phyloP scores from a whole-genome alignment of 2,888 invertebrate species.

The Melanostoma mellinum region DNA sequence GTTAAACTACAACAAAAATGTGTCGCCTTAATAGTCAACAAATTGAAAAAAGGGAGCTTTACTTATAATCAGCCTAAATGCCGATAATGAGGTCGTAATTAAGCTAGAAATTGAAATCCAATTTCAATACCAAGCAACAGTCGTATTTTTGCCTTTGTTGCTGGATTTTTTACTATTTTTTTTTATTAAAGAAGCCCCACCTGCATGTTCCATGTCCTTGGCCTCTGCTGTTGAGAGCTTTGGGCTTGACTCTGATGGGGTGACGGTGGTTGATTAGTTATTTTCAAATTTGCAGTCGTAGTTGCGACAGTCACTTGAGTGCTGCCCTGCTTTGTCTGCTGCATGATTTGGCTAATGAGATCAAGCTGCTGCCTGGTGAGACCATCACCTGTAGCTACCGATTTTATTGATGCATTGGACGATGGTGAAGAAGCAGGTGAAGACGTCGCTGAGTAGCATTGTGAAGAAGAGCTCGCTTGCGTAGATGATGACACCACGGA shows the following conservation, averaged over 20 bases:
- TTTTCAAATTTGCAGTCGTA: conserved; percentile 65
- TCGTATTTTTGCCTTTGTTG: too few relatives aligned
- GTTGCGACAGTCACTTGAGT: conserved; percentile 81
- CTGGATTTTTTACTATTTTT: too few relatives aligned
- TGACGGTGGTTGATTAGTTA: conserved; percentile 76
- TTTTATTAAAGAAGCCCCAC: conserved; percentile 77
- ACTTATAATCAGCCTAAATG: too few relatives aligned
- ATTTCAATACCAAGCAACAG: too few relatives aligned
- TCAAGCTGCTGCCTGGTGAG: conserved; percentile 89
- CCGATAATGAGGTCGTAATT: too few relatives aligned
- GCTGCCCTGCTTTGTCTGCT: conserved; percentile 87
- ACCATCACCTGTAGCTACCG: conserved; percentile 83
- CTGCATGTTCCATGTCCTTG: conserved; percentile 84
- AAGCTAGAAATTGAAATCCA: too few relatives aligned
- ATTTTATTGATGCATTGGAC: conserved; percentile 79
- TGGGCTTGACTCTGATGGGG: conserved; percentile 76
- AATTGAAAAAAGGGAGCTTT: too few relatives aligned
- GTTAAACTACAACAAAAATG: background rate
- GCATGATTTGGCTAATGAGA: conserved; percentile 90
- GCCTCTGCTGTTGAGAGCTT: conserved; percentile 80
- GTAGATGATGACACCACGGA: conserved; percentile 69
- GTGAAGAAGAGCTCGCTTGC: conserved; percentile 61
- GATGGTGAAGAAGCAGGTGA: conserved; percentile 78
- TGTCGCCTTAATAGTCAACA: background rate
- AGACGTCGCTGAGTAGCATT: conserved; percentile 74